Base-by-base conservation (phyloP, 2,113 vertebrate genomes). In the Chionis minor region DNA sequence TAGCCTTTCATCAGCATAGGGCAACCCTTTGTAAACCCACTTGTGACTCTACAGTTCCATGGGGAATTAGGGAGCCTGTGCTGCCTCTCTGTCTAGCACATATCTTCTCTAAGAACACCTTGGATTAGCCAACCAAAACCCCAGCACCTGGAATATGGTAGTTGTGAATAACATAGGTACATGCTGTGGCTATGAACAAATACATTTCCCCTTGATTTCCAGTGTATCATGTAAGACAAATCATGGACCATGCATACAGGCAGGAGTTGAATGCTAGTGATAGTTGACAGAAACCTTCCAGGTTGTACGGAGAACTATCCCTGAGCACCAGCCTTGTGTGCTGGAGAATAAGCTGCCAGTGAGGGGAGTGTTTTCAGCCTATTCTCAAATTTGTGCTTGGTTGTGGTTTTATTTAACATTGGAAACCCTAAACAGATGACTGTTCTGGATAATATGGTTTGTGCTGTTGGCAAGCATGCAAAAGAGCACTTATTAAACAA, bases 401-500 rank as follows among this genome's bases (percentile, higher is more conserved):
- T 92, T 90, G 91, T 87, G 66, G 66, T 91, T 96, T 97, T 95
- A 92, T 88, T 95, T 89, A 91, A 91, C 58, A n/a, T 18, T 72
- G n/a, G 71, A 97, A 96, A 87, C 54, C 81, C 94, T 82, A 73
- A 95, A 97, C 58, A 96, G 91, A 95, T 90, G 92, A 91, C 91
- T 89, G 58, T 67, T 95, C 87, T 94, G 87, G 58, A 85, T 94
- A 85, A 90, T 90, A 97, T 14, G 51, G 74, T 77, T 95, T 95
- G 51, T 77, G 78, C 51, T 96, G 58, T 80, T 96, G 96, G 94
- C 81, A 95, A 94, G 86, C 78, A 77, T 86, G 92, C 89, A 95
- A 95, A 95, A 95, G 86, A 94, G 58, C 81, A 92, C 91, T 97
- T 95, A 96, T 95, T 97, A 96, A 97, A 94, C 94, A 97, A 97